phyloP scores from a whole-genome alignment of 2,888 invertebrate species.

The Nebria brevicollis region DNA sequence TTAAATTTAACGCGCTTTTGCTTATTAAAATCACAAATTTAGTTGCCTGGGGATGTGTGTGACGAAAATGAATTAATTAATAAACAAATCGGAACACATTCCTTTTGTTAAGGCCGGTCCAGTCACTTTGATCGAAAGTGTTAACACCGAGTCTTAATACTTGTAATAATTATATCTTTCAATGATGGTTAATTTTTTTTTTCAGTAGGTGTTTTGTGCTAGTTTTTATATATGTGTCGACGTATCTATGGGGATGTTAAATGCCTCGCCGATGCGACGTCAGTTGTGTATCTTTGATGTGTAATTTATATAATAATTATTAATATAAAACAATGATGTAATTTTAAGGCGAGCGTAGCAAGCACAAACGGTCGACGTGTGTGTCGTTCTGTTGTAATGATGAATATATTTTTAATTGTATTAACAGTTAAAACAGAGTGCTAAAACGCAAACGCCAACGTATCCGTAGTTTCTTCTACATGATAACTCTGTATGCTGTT shows the following conservation, averaged over 20 bases:
- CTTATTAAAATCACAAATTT: conserved; percentile 35
- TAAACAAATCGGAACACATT: conserved; percentile 36
- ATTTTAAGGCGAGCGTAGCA: conserved; percentile 12
- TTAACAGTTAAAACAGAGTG: not conserved
- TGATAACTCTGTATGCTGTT: conserved; percentile 77
- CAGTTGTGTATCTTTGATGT: conserved; percentile 46
- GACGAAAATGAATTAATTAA: conserved; percentile 31
- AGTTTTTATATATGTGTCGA: conserved; percentile 44
- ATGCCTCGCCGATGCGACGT: conserved; percentile 19
- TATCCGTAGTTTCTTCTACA: conserved; percentile 40
- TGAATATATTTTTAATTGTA: conserved; percentile 4
- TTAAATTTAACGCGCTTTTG: conserved; percentile 42
- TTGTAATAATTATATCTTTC: conserved; percentile 41
- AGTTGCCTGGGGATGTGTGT: conserved; percentile 43
- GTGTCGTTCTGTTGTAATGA: conserved; percentile 1
- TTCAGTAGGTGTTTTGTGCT: conserved; percentile 47
- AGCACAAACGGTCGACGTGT: conserved; percentile 13
- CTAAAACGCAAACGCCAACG: not conserved
- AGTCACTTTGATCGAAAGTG: not conserved
- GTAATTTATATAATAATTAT: conserved; percentile 29
- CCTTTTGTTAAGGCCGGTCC: conserved; percentile 14
- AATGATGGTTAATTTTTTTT: conserved; percentile 38
- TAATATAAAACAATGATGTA: conserved; percentile 14
- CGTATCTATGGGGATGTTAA: conserved; percentile 23
- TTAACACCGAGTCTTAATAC: conserved; percentile 1